Percentiles rank a stretch among this genome's conserved stretches.
Conservation (phyloP, 2,797 vertebrate species). For the Cetoscarus ocellatus region DNA sequence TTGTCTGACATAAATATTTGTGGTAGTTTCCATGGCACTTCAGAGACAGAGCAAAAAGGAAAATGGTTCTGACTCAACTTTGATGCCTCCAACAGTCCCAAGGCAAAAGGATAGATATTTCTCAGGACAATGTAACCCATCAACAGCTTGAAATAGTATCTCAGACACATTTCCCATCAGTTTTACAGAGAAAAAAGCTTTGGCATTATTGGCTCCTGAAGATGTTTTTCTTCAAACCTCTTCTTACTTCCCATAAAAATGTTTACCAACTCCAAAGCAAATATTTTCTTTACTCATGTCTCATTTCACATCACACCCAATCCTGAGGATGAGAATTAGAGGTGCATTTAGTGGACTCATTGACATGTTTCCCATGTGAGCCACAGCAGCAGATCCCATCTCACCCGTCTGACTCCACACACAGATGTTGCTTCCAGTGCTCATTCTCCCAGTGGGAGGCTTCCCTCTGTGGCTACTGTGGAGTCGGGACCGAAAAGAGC, state of each 20-base stretch:
- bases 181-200: constrained; percentile 28
- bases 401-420: constrained; percentile 65
- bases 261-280: constrained; percentile 63
- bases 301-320: constrained; percentile 74
- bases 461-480: constrained; percentile 74
- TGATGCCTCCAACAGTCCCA: constrained; percentile 80
- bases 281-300: constrained; percentile 36
- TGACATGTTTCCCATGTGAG: constrained; percentile 71
- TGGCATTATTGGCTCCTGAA: constrained; percentile 38
- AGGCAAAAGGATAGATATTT: constrained; percentile 82
- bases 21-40: constrained; percentile 88
- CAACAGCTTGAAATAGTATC: constrained; percentile 46
- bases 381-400: constrained; percentile 59
- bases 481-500: constrained; percentile 73
- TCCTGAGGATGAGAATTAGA: constrained; percentile 64
- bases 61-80: constrained; percentile 82
- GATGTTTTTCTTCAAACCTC: constrained; percentile 19
- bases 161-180: constrained; percentile 49
- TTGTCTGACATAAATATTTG: constrained; percentile 89
- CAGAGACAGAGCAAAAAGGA: constrained; percentile 62
- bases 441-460: constrained; percentile 73
- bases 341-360: constrained; percentile 70
- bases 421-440: constrained; percentile 64
- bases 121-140: constrained; percentile 77
- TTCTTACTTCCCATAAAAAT: constrained; percentile 43